These are phyloP conservation scores for Netelia melanura DNA, from an alignment of 2,888 invertebrate genomes.

Conservation along the genomic window DNA sequence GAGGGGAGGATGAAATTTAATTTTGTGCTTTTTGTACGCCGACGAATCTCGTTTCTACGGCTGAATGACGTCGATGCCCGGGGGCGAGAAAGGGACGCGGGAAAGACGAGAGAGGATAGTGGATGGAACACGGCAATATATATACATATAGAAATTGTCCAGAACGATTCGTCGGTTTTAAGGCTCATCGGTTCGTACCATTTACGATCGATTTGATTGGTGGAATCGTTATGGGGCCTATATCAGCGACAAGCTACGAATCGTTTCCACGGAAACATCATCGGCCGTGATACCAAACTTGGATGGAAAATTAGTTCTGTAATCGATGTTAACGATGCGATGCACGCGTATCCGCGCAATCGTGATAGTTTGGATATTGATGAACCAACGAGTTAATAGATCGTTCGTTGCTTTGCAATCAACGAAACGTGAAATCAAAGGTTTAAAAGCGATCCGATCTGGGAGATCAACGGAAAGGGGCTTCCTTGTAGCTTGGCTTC, in stretches of 20 bases:
- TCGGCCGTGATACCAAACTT: neutral
- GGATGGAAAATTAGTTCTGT: neutral
- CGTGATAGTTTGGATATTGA: too few species aligned
- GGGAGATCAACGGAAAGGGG: too few species aligned
- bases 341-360: neutral
- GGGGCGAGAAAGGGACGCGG: conserved; percentile 46
- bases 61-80: conserved; percentile 63
- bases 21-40: conserved; percentile 84
- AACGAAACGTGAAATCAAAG: too few species aligned
- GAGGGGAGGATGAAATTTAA: conserved; percentile 82
- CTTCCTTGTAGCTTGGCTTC: conserved; percentile 29
- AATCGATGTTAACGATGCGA: neutral
- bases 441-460: too few species aligned
- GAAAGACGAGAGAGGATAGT: conserved; percentile 1
- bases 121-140: conserved; percentile 31
- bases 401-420: too few species aligned
- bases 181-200: conserved; percentile 43
- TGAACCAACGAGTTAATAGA: too few species aligned
- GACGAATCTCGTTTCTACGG: conserved; percentile 79
- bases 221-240: neutral
- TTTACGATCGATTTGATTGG: conserved; percentile 42
- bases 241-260: conserved; percentile 18
- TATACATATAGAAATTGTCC: conserved; percentile 2
- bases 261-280: conserved; percentile 16
- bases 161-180: neutral